Evolutionary conservation across 2,113 vertebrate genomes (phyloP).

Genomic region (Gobius niger): DNA sequence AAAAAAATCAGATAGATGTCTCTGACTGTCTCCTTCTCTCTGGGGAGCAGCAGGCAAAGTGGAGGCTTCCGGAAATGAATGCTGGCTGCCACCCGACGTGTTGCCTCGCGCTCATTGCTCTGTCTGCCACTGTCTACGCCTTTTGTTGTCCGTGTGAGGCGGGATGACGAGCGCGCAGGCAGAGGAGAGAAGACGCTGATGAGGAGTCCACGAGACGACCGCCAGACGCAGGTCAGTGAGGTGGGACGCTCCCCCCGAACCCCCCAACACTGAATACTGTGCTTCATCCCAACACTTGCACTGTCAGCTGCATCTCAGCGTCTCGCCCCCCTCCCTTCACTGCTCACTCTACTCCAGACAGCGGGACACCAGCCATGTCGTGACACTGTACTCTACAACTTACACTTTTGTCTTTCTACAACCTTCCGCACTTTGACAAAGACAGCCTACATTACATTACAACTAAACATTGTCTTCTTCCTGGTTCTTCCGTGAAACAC

Average conservation of each 20-base stretch:
- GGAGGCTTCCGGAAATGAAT: conserved; percentile 75
- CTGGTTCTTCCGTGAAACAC: not conserved
- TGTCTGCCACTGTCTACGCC: conserved; percentile 57
- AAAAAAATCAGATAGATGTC: conserved; percentile 61
- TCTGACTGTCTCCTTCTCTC: conserved; percentile 71
- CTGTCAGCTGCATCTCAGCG: conserved; percentile 63
- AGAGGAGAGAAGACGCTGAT: conserved; percentile 16
- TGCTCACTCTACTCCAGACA: conserved; percentile 52
- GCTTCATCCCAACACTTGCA: conserved; percentile 50
- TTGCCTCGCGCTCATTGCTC: conserved; percentile 48
- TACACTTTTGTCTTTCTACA: conserved; percentile 31
- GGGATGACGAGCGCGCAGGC: conserved; percentile 48
- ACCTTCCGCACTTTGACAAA: conserved; percentile 8
- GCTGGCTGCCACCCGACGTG: conserved; percentile 49
- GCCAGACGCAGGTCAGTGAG: conserved; percentile 72
- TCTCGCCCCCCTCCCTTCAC: conserved; percentile 29
- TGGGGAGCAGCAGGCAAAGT: conserved; percentile 66
- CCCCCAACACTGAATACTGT: conserved; percentile 17
- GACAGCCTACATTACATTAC: not conserved
- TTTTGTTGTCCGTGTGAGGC: conserved; percentile 66
- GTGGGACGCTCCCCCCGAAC: conserved; percentile 44
- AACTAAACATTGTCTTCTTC: not conserved
- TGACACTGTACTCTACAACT: conserved; percentile 57
- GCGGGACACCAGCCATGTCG: conserved; percentile 58
- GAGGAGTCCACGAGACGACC: conserved; percentile 50